Conservation (phyloP, 2,797 vertebrate species). For the Coregonus sp. region DNA sequence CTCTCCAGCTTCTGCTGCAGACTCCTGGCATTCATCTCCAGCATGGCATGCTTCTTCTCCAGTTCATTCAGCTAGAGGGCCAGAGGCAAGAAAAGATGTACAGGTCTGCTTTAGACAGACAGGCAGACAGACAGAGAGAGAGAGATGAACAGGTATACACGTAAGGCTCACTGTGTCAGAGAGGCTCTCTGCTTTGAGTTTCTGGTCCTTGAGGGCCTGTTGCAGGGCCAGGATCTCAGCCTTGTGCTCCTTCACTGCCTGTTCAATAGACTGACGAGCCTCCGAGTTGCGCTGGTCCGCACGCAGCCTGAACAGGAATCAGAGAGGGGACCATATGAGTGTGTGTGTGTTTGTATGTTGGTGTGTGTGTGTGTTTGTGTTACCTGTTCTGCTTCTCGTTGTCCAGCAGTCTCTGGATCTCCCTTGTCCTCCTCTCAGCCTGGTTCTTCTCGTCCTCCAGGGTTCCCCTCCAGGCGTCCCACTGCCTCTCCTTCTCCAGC, state of each 20-base stretch:
- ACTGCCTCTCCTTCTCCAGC: conserved; percentile 94
- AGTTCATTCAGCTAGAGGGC: conserved; percentile 85
- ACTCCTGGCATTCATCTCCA: conserved; percentile 96
- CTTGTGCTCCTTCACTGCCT: conserved; percentile 97
- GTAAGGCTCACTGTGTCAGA: conserved; percentile 85
- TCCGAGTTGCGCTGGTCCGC: conserved; percentile 94
- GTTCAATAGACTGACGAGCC: conserved; percentile 93
- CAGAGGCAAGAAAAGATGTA: neutral
- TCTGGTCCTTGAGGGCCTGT: conserved; percentile 97
- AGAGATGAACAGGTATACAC: neutral
- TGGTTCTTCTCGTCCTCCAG: conserved; percentile 95
- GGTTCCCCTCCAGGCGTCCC: conserved; percentile 92
- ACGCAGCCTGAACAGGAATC: conserved; percentile 75
- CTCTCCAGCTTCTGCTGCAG: conserved; percentile 96
- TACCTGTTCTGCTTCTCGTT: conserved; percentile 97
- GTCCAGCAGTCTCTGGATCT: conserved; percentile 93
- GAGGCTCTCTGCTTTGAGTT: conserved; percentile 95
- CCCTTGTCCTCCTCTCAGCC: conserved; percentile 90
- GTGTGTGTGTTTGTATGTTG: neutral
- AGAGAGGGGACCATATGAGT: neutral
- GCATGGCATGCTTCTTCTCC: conserved; percentile 97
- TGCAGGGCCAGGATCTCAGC: conserved; percentile 94
- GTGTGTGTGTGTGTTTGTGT: neutral
- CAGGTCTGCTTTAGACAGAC: neutral
- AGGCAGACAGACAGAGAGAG: too few relatives aligned